Conservation (phyloP, 2,888 invertebrate species). For the Magallana nippona region DNA sequence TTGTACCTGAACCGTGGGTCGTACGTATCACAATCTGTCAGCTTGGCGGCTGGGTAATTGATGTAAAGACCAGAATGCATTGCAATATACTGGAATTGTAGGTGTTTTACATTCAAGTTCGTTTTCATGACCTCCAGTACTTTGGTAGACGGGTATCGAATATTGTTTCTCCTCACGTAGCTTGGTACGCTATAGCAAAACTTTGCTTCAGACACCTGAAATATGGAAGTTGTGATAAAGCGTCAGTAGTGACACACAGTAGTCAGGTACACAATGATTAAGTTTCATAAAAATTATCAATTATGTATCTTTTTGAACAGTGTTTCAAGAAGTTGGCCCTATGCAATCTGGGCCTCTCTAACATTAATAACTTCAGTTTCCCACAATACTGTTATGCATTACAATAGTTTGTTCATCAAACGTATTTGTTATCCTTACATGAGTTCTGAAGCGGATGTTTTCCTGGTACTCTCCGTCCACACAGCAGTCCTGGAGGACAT, state of each 20-base stretch:
- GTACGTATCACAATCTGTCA: constrained; percentile 35
- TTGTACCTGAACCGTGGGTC: constrained; percentile 48
- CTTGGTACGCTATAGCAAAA: neutral
- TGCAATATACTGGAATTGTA: constrained; percentile 44
- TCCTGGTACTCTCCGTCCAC: neutral
- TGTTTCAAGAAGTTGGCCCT: no score
- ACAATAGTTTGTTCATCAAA: no score
- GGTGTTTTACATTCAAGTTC: constrained; percentile 33
- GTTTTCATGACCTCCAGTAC: constrained; percentile 39
- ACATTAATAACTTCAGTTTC: no score
- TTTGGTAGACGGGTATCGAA: constrained; percentile 28
- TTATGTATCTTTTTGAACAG: no score
- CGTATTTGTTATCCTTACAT: neutral
- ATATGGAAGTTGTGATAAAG: no score
- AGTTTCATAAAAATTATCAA: no score
- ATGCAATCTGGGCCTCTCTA: no score
- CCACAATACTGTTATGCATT: no score
- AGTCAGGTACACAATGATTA: neutral
- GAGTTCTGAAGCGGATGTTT: neutral
- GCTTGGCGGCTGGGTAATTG: constrained; percentile 40
- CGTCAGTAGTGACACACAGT: no score
- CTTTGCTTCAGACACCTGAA: neutral
- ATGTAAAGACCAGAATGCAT: constrained; percentile 35
- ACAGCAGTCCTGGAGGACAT: neutral
- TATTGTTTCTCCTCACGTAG: neutral